Base-by-base conservation (phyloP, 2,888 invertebrate species). In the Platypus cylindrus region DNA sequence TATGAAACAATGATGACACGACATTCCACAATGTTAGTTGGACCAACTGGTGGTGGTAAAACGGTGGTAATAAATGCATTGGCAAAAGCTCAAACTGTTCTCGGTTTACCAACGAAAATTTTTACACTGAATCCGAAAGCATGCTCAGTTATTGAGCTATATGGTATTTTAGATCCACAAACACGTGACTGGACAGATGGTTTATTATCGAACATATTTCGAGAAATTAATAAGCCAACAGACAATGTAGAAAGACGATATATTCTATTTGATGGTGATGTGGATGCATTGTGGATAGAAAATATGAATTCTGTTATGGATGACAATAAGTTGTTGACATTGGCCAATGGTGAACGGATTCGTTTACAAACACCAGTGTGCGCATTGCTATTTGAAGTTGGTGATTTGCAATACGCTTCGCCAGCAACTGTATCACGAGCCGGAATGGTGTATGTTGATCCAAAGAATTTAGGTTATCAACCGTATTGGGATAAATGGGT, bases 281-380 rank as follows among this genome's bases (percentile, higher is more conserved):
- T 93, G 2, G 91, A 93, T 65, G 85, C 91, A 1, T 67, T 90
- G 24, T 93, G 91, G 91, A 87, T 93, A 45, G 93, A 93, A 63
- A 93, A 91, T 63, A 91, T 93, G 89, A 93, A 91, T 65, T 89
- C 90, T 0, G 90, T 93, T 2, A 91, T 93, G 91, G 93, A 93
- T 54, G 91, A 93, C 60, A 93, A 91, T 57, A 83, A 80, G 54
- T 64, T 91, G 25, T 64, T 93, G 35, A 93, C 91, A 1, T 65
- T 93, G 38, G 87, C 90, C 3, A 93, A 91, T 58, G 90, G 36
- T 85, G 93, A 63, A 33, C 25, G 51, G 7, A 50, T 52, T 68
- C 89, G 41, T 86, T 90, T 43, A 71, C 85, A 40, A 65, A 90
- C 37, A 80, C 85, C 44, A 79, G 82, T 52, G 74, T 77, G 39